Base-by-base conservation (phyloP, 2,888 invertebrate species). In the Julus scanicus region DNA sequence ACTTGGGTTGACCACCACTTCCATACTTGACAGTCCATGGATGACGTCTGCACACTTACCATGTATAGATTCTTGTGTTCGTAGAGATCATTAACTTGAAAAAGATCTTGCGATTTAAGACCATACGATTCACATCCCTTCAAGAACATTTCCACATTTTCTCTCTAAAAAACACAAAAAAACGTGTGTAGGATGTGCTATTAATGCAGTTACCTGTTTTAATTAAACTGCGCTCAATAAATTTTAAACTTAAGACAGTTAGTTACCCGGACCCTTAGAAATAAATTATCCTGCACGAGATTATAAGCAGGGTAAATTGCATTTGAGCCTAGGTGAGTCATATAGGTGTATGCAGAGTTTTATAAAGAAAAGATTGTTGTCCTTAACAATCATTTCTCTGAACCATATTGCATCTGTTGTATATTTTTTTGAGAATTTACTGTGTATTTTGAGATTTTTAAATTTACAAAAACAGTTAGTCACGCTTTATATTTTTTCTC, bases 81-180 rank as follows among this genome's bases (percentile, higher is more conserved):
- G 90, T 92, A 92, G 80, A 92, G 90, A 90, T 92, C 92, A 90
- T 92, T 92, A 15, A 92, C 92, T 91, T 92, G 92, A 90, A 92
- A 92, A 63, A 92, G 90, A 90, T 92, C 92, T 90, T 92, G 92
- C 40, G 91, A 91, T 89, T 92, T 92, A 80, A 92, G 90, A 29
- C 92, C 92, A 90, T 92, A 92, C 2, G 90, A 89, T 89, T 91
- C 91, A 89, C 92, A 92, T 9, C 92, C 92, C 89, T 92, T 92
- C 86, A 92, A 89, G 90, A 92, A 92, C 91, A 92, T 91, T 89
- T 91, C 92, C 40, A 92, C 90, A 89, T 92, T 92, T 89, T 92
- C 92, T 84, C 92, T 90, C 91, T 92, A 90, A 40, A 91, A 90
- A 87, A 57, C 29, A 87, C 86, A 89, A 84, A 87, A 37, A 84